A percentile compares a stretch with the other conserved stretches of the same genome.
phyloP scores from a whole-genome alignment of 2,797 vertebrate genomes.

The Diglossa cyanea region DNA sequence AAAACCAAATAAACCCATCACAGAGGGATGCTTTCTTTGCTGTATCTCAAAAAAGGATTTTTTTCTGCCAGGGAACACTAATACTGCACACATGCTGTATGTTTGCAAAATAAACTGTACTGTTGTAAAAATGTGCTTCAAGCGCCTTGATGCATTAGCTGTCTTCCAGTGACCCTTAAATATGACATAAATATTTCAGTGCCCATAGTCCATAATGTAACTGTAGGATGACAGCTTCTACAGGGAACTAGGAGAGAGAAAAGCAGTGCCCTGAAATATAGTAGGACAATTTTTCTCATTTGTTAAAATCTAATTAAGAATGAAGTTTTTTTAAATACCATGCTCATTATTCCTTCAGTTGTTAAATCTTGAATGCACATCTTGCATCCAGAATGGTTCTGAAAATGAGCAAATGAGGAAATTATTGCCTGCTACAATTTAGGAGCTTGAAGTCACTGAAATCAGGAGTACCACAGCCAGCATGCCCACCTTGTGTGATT shows the following conservation, averaged over 20 bases:
- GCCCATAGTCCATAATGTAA: background rate
- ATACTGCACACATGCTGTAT: background rate
- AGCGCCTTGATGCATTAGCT: background rate
- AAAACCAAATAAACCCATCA: background rate
- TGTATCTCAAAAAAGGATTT: background rate
- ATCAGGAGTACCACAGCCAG: background rate
- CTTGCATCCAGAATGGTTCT: background rate
- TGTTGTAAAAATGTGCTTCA: background rate
- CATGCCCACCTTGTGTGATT: background rate
- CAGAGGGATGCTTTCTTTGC: background rate
- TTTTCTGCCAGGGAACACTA: background rate
- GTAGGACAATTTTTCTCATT: background rate
- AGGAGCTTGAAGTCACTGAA: background rate
- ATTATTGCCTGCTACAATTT: background rate
- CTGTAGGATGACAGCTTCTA: background rate
- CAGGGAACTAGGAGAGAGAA: background rate
- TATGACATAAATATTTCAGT: constrained; percentile 31
- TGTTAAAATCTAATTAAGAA: background rate
- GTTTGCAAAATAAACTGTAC: background rate
- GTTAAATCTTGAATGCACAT: background rate
- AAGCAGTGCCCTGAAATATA: background rate
- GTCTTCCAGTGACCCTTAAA: constrained; percentile 32
- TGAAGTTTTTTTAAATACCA: background rate
- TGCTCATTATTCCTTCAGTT: background rate
- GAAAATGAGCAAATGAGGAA: background rate